Evolutionary conservation across 2,888 invertebrate species (phyloP), one percentile per base, ranked within the genome.

Genomic region (Hofmannophila pseudospretella): DNA sequence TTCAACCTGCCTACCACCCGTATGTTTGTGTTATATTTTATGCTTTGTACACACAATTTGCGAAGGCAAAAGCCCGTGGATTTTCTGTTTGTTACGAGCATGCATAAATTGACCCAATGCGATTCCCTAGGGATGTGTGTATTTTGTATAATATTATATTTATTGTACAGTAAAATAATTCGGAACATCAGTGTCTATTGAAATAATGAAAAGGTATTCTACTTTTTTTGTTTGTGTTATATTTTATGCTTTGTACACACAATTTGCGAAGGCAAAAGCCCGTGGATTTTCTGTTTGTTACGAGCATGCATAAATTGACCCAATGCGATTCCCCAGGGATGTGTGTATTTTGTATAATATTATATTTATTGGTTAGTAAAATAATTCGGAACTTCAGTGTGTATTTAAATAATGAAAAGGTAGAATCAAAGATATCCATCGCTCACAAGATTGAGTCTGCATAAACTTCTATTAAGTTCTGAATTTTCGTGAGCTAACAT

Each of bases 221-320:
- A n/a, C n/a, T n/a, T n/a, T n/a, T n/a, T n/a, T n/a, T 16, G 16
- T 16, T 22, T 36, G 19, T 32, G 29, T 39, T 38, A 22, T 40
- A 36, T 45, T 40, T 34, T 36, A 42, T 30, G 22, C 33, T 31
- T 22, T 42, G 47, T 41, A 39, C 32, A 31, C n/a, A 9, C 26
- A 32, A 52, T 53, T 45, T 47, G 39, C 49, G 42, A 43, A 42
- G 40, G 16, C 32, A 36, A 34, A 26, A 42, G 30, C 38, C 29
- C 32, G 33, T 33, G 12, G 4, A 36, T 25, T 26, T 38, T 28
- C 20, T 26, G 14, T 30, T 32, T 28, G 32, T n/a, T 40, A 39
- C 22, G 38, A 20, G 25, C 31, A 31, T 39, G 37, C 45, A 44
- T 42, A 39, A 42, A 42, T 42, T 42, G 34, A 30, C 34, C 38